Percentiles rank a stretch among this genome's conserved stretches.
Conservation (phyloP, 2,888 invertebrate species). For the Rhingia rostrata region DNA sequence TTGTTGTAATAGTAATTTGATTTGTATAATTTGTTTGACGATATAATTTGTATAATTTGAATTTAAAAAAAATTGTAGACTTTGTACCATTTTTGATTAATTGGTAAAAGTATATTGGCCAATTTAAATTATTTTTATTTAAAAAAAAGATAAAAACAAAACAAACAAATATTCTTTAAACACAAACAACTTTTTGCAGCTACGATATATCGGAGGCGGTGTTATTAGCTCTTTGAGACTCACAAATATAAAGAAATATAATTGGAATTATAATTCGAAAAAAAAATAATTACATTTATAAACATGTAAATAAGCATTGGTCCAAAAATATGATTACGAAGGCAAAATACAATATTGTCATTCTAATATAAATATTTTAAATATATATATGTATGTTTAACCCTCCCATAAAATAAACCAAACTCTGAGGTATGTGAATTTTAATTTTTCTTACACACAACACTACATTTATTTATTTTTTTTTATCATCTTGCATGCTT, state of each 20-base stretch:
- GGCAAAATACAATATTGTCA: conserved; percentile 29
- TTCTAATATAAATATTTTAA: conserved; percentile 55
- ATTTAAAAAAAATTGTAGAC: conserved; percentile 30
- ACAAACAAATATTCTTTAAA: conserved; percentile 39
- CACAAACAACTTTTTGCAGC: conserved; percentile 76
- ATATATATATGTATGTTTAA: conserved; percentile 38
- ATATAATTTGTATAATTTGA: conserved; percentile 29
- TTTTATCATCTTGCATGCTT: conserved; percentile 38
- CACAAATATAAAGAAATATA: conserved; percentile 48
- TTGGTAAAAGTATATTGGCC: conserved; percentile 31
- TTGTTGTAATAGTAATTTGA: conserved; percentile 17
- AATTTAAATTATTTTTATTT: conserved; percentile 33
- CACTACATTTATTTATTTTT: conserved; percentile 46
- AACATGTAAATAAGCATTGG: conserved; percentile 54
- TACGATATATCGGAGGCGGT: conserved; percentile 83
- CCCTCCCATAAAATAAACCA: conserved; percentile 25
- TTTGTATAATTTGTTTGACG: background rate
- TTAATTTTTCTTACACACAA: conserved; percentile 67
- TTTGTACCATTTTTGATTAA: conserved; percentile 25
- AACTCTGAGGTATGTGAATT: conserved; percentile 71
- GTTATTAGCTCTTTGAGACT: conserved; percentile 81
- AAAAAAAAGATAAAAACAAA: conserved; percentile 42
- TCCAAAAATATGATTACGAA: conserved; percentile 15
- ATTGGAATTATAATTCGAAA: conserved; percentile 60
- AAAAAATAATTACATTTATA: conserved; percentile 41